phyloP scores from a whole-genome alignment of 2,113 vertebrate genomes.

The Numenius arquata region DNA sequence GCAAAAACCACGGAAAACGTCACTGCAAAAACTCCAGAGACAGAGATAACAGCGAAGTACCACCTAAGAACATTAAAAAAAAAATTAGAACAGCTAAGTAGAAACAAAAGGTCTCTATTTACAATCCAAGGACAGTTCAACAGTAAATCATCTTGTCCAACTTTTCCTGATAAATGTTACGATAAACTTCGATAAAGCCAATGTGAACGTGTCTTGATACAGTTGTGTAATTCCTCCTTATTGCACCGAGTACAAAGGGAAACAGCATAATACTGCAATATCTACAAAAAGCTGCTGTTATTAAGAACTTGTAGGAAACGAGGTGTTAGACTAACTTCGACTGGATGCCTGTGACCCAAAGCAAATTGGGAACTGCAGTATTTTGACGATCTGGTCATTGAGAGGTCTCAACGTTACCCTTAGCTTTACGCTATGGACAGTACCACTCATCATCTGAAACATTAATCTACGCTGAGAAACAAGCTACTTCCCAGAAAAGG shows the following conservation, averaged over 20 bases:
- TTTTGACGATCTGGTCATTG: neutral
- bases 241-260: accelerated
- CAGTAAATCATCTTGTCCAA: neutral
- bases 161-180: neutral
- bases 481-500: neutral
- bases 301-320: accelerated
- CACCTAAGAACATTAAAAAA: conserved; percentile 71
- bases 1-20: conserved; percentile 91
- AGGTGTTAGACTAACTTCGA: neutral
- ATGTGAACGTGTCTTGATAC: accelerated
- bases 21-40: conserved; percentile 89
- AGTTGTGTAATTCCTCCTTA: neutral
- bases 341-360: neutral
- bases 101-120: neutral
- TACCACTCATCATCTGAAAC: neutral
- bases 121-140: neutral
- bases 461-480: neutral
- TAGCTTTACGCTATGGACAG: neutral
- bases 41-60: conserved; percentile 89
- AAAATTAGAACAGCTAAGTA: neutral
- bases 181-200: neutral
- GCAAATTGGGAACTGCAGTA: neutral
- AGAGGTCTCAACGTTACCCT: neutral
- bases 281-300: neutral
- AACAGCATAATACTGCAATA: neutral